Percentiles rank a stretch among this genome's conserved stretches.
These are phyloP conservation scores for Allophyes oxyacanthae DNA, from an alignment of 2,888 invertebrate species.

Conservation along the genomic window DNA sequence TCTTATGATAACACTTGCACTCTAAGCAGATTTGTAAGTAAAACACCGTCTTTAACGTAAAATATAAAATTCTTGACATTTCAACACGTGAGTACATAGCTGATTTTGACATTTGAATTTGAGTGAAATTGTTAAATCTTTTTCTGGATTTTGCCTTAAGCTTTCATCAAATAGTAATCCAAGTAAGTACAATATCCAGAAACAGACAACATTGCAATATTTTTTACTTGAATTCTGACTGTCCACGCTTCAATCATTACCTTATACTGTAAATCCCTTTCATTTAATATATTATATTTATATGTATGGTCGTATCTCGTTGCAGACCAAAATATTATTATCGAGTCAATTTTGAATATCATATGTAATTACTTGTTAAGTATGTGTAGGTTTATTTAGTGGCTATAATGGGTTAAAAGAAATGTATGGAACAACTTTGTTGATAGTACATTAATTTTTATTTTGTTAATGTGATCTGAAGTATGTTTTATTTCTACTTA, in stretches of 20 bases:
- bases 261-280: slow-evolving; percentile 51
- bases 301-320: slow-evolving; percentile 71
- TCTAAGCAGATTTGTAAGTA: slow-evolving; percentile 83
- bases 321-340: slow-evolving; percentile 81
- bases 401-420: slow-evolving; percentile 72
- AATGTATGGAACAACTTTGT: slow-evolving; percentile 72
- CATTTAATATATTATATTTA: slow-evolving; percentile 45
- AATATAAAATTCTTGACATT: slow-evolving; percentile 60
- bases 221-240: slow-evolving; percentile 27
- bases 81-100: slow-evolving; percentile 40
- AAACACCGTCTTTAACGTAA: slow-evolving; percentile 71
- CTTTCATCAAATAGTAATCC: slow-evolving; percentile 35
- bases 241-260: slow-evolving; percentile 53
- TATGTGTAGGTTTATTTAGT: slow-evolving; percentile 77
- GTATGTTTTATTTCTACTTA: slow-evolving; percentile 65
- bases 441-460: slow-evolving; percentile 69
- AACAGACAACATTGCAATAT: slow-evolving; percentile 17
- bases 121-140: slow-evolving; percentile 10
- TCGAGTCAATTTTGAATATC: slow-evolving; percentile 86
- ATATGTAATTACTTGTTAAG: slow-evolving; percentile 77
- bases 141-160: slow-evolving; percentile 43
- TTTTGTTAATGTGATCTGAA: slow-evolving; percentile 89
- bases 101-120: slow-evolving; percentile 28
- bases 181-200: slow-evolving; percentile 25
- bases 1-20: slow-evolving; percentile 89